phyloP scores from a whole-genome alignment of 1,140 invertebrate genomes.

The Arctopsyche grandis region DNA sequence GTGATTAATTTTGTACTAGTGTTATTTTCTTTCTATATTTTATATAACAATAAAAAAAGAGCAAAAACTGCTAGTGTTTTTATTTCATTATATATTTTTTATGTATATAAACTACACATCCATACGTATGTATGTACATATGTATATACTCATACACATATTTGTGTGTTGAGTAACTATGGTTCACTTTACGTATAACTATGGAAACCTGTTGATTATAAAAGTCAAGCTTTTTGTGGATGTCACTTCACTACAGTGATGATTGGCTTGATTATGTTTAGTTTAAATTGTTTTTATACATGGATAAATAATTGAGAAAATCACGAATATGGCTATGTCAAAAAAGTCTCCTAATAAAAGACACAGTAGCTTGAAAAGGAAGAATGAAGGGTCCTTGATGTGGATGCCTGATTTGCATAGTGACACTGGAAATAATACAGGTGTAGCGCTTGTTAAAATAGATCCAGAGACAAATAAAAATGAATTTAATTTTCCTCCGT shows the following conservation, averaged over 20 bases:
- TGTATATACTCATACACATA: not conserved
- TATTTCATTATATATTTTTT: too few species aligned
- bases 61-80: too few species aligned
- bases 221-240: not conserved
- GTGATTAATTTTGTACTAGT: too few species aligned
- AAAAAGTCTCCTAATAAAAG: not conserved
- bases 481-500: constrained; percentile 32
- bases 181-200: not conserved
- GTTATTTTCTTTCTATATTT: too few species aligned
- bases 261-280: not conserved
- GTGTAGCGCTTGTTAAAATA: not conserved
- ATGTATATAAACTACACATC: too few species aligned
- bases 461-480: not conserved
- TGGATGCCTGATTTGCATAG: not conserved
- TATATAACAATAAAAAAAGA: too few species aligned
- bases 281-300: too few species aligned
- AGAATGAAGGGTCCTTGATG: not conserved
- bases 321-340: too few species aligned
- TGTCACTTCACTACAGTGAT: not conserved
- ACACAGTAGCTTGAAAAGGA: not conserved
- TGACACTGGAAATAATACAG: too few species aligned
- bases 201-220: not conserved
- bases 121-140: too few species aligned
- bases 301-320: too few species aligned
- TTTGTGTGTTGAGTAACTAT: not conserved